These are phyloP conservation scores for Ptychadena robeensis DNA, from an alignment of 2,797 vertebrate genomes.

Conservation along the genomic window DNA sequence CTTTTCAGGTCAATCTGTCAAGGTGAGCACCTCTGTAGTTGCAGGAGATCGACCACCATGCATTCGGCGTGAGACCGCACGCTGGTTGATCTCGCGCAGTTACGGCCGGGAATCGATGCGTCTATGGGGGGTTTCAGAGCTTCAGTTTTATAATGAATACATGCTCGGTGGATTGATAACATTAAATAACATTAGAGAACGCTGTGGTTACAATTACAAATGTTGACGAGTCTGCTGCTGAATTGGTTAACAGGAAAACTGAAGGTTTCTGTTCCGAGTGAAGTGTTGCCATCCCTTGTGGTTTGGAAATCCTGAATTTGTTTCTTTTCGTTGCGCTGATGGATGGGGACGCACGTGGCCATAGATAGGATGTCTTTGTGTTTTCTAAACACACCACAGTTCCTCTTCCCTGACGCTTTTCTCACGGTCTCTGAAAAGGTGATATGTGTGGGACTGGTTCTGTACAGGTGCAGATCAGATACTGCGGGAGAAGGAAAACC, in stretches of 20 bases:
- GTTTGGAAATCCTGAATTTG: slow-evolving; percentile 51
- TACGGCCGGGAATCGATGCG: too few species aligned
- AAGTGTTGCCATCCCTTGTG: slow-evolving; percentile 42
- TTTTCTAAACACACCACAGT: slow-evolving; percentile 63
- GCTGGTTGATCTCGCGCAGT: too few species aligned
- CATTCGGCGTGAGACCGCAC: too few species aligned
- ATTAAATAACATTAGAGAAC: neutral
- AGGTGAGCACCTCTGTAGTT: too few species aligned
- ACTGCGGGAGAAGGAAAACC: slow-evolving; percentile 64
- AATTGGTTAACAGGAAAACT: slow-evolving; percentile 46
- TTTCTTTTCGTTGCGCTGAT: slow-evolving; percentile 58
- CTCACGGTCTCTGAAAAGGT: slow-evolving; percentile 82
- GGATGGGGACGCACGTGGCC: slow-evolving; percentile 60
- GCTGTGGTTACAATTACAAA: neutral
- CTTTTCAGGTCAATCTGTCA: too few species aligned
- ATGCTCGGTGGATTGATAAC: too few species aligned
- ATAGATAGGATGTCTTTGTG: slow-evolving; percentile 62
- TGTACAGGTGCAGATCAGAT: slow-evolving; percentile 87
- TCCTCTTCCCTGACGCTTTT: slow-evolving; percentile 76
- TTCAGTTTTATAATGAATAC: too few species aligned
- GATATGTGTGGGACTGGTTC: slow-evolving; percentile 80
- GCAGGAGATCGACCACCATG: too few species aligned
- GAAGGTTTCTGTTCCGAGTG: slow-evolving; percentile 45
- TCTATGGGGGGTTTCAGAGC: too few species aligned
- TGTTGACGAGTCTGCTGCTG: neutral